Evolutionary conservation across 2,888 invertebrate genomes (phyloP), one percentile per base, ranked within the genome.

Genomic region (Tolmerus cingulatus): DNA sequence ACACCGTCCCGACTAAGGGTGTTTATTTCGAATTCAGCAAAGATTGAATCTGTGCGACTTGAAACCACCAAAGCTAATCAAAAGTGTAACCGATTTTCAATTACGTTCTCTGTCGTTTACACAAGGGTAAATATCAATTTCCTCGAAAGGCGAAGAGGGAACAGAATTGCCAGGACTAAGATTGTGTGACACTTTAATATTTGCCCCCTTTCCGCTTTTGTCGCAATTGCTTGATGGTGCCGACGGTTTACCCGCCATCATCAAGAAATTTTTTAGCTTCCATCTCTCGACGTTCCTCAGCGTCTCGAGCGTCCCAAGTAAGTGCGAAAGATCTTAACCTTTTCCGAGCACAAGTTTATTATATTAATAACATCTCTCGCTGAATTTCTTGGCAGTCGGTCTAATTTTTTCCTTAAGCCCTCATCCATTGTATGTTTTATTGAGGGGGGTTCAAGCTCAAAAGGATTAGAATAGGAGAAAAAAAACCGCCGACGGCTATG

Each of bases 61-160:
- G 82, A 57, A 88, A 88, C 88, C 88, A 84, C 88, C 81, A 88
- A 88, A 87, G 74, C 82, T 87, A 87, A 88, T 88, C 88, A 88
- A 86, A 86, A 86, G 55, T 86, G 85, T 85, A 85, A 46, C 85
- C 87, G 87, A 86, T 81, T 88, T 88, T 87, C 88, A 87, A 87
- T 87, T 88, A 85, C 87, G 57, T 76, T 27, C 55, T 87, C 77
- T 87, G 85, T 86, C 85, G 81, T 79, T 87, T 86, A 87, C 86
- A 86, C 86, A 86, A 82, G 87, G 86, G 87, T 85, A 88, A 88
- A 88, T 87, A 87, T 87, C 76, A 85, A 87, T 86, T 87, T 87
- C 34, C 66, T 27, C 77, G 76, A 87, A 82, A 37, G 27, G 51
- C 84, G 51, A 74, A 84, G 77, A 57, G 66, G 34, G 77, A 57